Evolutionary conservation across 2,113 vertebrate species (phyloP).

Genomic region (Callopanchax toddi): DNA sequence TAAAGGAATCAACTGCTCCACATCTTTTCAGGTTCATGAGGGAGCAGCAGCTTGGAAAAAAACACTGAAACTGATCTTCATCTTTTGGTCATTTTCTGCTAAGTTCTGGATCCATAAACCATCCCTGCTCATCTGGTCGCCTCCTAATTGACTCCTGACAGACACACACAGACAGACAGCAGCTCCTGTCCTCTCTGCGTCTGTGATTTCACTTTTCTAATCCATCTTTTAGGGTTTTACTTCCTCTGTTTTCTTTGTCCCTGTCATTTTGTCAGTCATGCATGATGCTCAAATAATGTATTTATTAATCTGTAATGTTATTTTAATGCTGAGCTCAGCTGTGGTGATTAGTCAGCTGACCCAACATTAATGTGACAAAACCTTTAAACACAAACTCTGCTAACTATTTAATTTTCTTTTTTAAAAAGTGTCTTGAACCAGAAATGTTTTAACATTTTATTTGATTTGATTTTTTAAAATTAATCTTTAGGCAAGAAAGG

Average conservation of each 20-base stretch:
- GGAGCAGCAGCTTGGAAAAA: slow-evolving; percentile 67
- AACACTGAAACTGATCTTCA: slow-evolving; percentile 72
- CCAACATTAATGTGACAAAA: too few relatives aligned
- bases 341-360: not conserved
- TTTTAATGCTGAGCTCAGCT: not conserved
- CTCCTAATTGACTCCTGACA: slow-evolving; percentile 39
- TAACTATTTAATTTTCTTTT: too few relatives aligned
- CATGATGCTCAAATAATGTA: slow-evolving; percentile 6
- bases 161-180: too few relatives aligned
- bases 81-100: slow-evolving; percentile 47
- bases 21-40: slow-evolving; percentile 57
- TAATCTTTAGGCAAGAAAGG: too few relatives aligned
- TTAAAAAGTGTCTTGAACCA: too few relatives aligned
- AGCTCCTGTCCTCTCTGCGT: slow-evolving; percentile 12
- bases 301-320: slow-evolving; percentile 5
- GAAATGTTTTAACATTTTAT: too few relatives aligned
- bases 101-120: slow-evolving; percentile 74
- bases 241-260: slow-evolving; percentile 6
- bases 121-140: slow-evolving; percentile 56
- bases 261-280: slow-evolving; percentile 10
- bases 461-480: too few relatives aligned
- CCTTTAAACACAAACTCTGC: not conserved
- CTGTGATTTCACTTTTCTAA: slow-evolving; percentile 53
- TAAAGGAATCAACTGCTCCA: slow-evolving; percentile 63
- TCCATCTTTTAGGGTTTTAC: slow-evolving; percentile 31